These are phyloP conservation scores for Macrotrachela quadricornifera DNA, from an alignment of 1,140 invertebrate species.

Conservation along the genomic window DNA sequence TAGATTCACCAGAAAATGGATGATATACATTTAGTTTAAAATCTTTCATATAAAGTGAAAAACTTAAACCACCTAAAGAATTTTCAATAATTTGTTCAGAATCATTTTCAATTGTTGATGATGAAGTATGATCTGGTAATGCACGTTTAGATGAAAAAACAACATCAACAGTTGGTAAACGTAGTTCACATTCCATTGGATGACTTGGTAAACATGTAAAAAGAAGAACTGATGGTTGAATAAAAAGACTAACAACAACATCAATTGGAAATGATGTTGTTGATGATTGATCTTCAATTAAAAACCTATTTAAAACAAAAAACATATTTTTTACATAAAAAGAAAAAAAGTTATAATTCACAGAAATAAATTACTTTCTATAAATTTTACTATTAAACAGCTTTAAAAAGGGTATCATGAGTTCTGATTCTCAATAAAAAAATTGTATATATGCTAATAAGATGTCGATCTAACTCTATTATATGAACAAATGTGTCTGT, in stretches of 20 bases:
- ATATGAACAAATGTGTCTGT: too few relatives aligned
- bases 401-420: too few relatives aligned
- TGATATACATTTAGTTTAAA: neutral
- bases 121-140: slow-evolving; percentile 14
- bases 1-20: neutral
- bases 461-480: too few relatives aligned
- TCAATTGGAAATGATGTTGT: slow-evolving; percentile 71
- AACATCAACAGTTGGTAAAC: slow-evolving; percentile 68
- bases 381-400: too few relatives aligned
- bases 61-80: neutral
- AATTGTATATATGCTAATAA: too few relatives aligned
- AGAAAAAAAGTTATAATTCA: too few relatives aligned
- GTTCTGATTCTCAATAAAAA: too few relatives aligned
- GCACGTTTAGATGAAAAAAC: slow-evolving; percentile 33
- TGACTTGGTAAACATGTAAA: slow-evolving; percentile 75
- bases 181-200: slow-evolving; percentile 79
- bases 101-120: neutral
- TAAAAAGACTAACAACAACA: slow-evolving; percentile 91
- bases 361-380: too few relatives aligned
- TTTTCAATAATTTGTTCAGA: neutral
- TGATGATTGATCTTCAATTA: too few relatives aligned
- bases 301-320: too few relatives aligned
- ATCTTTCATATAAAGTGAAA: neutral
- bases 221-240: slow-evolving; percentile 79
- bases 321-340: too few relatives aligned